Base-by-base conservation (phyloP, 2,888 invertebrate species). In the Agrotis exclamationis region DNA sequence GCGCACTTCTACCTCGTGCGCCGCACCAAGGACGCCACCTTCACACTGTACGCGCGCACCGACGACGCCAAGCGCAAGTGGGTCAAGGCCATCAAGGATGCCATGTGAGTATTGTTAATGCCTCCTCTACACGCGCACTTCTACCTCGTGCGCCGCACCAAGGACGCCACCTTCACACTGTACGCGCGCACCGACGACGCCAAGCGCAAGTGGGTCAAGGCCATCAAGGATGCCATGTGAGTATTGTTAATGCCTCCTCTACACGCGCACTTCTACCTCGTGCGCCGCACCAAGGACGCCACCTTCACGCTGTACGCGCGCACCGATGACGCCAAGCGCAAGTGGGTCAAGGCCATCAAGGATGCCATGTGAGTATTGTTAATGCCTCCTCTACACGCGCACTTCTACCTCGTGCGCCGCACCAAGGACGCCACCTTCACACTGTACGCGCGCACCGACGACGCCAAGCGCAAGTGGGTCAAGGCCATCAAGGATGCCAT, bases 301-400 rank as follows among this genome's bases (percentile, higher is more conserved):
- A 99, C 98, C 14, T 99, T 97, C 93, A 99, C 99, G 45, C 97
- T 99, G 87, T 98, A 98, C 93, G 98, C 99, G 33, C 97, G 99
- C 91, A 98, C 98, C 2, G 98, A 98, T 80, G 99, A 99, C 79
- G 97, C 98, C 87, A 98, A 98, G 88, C 97, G 97, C 85, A 98
- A 98, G 93, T 99, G 99, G 99, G 98, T 99, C 65, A 98, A 99
- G 91, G 98, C 99, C 18, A 97, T 99, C 62, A 97, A 97, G 77
- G 98, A 99, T 88, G 99, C 99, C 47, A 97, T 99, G 99, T 99
- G 93, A 97, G n/a, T n/a, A n/a, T n/a, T n/a, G n/a, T n/a, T n/a
- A n/a, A n/a, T n/a, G n/a, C n/a, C n/a, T n/a, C n/a, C n/a, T n/a
- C n/a, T n/a, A n/a, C n/a, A n/a, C 69, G 97, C 98, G 91, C 98